phyloP scores from a whole-genome alignment of 2,888 invertebrate species.

The Ochropleura plecta region DNA sequence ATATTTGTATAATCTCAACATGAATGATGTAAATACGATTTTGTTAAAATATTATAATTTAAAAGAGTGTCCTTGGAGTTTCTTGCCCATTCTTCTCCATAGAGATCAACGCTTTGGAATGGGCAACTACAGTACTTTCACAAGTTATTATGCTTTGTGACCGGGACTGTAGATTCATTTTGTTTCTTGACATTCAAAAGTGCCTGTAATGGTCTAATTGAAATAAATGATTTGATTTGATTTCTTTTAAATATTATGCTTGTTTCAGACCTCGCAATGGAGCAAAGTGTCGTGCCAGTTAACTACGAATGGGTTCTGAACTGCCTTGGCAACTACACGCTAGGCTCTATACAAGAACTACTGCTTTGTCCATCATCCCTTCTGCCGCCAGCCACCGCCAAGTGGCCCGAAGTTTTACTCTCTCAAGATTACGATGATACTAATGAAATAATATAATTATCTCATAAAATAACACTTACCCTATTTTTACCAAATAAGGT shows the following conservation, averaged over 20 bases:
- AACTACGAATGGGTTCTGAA: slow-evolving; percentile 89
- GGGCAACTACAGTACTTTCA: no score
- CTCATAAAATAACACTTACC: slow-evolving; percentile 25
- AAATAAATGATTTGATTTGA: no score
- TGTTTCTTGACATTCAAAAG: no score
- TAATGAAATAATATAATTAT: slow-evolving; percentile 3
- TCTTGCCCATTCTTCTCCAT: no score
- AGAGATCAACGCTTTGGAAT: no score
- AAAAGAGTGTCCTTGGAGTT: no score
- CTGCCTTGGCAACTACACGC: slow-evolving; percentile 82
- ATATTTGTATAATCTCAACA: no score
- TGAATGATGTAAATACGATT: no score
- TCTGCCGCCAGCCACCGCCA: slow-evolving; percentile 70
- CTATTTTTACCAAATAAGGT: slow-evolving; percentile 30
- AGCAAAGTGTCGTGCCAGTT: slow-evolving; percentile 83
- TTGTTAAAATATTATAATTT: no score
- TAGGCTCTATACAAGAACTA: slow-evolving; percentile 77
- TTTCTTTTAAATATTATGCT: slow-evolving; percentile 12
- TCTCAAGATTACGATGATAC: slow-evolving; percentile 71
- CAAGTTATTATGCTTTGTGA: no score
- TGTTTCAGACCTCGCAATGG: slow-evolving; percentile 83
- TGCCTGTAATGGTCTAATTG: no score
- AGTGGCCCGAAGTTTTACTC: slow-evolving; percentile 79
- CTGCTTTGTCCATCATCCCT: slow-evolving; percentile 81
- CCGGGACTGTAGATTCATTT: no score